Evolutionary conservation across 1,140 invertebrate species (phyloP).

Genomic region (Episyrphus balteatus): DNA sequence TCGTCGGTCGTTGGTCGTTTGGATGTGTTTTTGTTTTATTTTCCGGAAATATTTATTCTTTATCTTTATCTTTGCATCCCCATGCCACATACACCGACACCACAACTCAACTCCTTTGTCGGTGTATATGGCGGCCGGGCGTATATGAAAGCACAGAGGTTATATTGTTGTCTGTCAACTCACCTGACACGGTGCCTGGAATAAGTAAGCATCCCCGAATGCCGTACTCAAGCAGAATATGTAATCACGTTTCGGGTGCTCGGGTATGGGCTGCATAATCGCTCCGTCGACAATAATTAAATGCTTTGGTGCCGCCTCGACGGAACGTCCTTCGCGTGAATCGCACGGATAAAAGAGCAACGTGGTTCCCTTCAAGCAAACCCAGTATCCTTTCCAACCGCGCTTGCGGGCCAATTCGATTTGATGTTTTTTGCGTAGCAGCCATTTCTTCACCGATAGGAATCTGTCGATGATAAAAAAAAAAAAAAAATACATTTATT

Average conservation of each 20-base stretch:
- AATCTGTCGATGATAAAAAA: constrained; percentile 53
- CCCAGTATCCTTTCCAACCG: constrained; percentile 98
- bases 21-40: no score
- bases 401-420: constrained; percentile 89
- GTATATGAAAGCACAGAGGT: background rate
- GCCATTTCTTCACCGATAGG: constrained; percentile 96
- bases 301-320: constrained; percentile 87
- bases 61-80: no score
- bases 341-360: constrained; percentile 94
- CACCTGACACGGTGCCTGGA: constrained; percentile 78
- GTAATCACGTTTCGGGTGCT: constrained; percentile 94
- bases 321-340: constrained; percentile 77
- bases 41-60: no score
- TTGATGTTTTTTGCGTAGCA: constrained; percentile 91
- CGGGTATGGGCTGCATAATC: constrained; percentile 96
- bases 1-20: no score
- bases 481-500: constrained; percentile 7
- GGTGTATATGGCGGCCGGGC: background rate
- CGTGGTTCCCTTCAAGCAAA: constrained; percentile 93
- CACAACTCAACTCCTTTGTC: no score
- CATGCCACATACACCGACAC: no score
- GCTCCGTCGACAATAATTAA: constrained; percentile 94
- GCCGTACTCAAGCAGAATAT: constrained; percentile 97
- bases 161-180: constrained; percentile 15
- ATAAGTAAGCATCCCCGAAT: constrained; percentile 94